Conservation (phyloP, 2,888 invertebrate species). For the Pterostichus niger region DNA sequence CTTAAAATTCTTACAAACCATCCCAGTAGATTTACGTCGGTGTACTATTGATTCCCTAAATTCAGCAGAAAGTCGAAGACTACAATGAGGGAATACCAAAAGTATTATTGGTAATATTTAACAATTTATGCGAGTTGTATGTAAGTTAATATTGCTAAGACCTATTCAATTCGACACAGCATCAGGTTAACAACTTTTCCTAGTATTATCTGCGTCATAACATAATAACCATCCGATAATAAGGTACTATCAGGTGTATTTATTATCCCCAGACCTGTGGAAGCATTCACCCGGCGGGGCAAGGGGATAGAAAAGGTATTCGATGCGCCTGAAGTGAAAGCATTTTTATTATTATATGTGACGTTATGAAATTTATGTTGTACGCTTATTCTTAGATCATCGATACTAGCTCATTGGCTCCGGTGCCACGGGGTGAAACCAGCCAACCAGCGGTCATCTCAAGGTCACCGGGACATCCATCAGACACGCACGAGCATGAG, state of each 20-base stretch:
- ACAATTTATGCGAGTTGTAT: neutral
- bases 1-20: no score
- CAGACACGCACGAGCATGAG: conserved; percentile 4
- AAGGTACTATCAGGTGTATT: conserved; percentile 41
- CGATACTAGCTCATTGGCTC: conserved; percentile 53
- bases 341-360: conserved; percentile 60
- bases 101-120: neutral
- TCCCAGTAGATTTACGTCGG: no score
- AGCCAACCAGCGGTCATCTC: conserved; percentile 42
- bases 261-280: neutral
- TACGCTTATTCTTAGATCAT: conserved; percentile 54
- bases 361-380: conserved; percentile 61
- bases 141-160: neutral
- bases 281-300: neutral
- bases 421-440: conserved; percentile 44
- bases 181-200: conserved; percentile 7
- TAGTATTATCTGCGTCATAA: conserved; percentile 19
- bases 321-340: conserved; percentile 61
- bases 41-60: no score
- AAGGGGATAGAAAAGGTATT: conserved; percentile 44
- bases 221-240: conserved; percentile 45
- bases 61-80: no score
- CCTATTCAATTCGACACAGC: conserved; percentile 5
- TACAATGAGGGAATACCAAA: neutral
- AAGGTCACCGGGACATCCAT: conserved; percentile 59